Evolutionary conservation across 2,888 invertebrate species (phyloP), one percentile per base, ranked within the genome.

Genomic region (Drosophila fungiperda): DNA sequence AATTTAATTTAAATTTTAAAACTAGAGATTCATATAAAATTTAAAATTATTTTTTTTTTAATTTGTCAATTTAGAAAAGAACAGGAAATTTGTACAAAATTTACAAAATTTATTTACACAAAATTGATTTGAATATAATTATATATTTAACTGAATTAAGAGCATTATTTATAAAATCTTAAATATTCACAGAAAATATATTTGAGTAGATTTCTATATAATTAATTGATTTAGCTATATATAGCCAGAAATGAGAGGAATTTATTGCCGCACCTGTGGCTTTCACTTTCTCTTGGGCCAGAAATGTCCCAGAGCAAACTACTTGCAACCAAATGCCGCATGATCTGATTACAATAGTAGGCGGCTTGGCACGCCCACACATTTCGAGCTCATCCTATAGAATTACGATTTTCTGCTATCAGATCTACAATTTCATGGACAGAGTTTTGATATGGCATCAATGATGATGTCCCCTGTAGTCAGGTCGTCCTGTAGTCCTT

Each of bases 341-440:
- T 17, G 48, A 57, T 72, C 87, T 75, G 82, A 90, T 79, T 69
- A 66, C 59, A 59, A 89, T 55, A 38, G 38, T 52, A 32, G 73
- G 32, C 32, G 15, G 15, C 23, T 8, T 7, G 23, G 9, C 60
- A 68, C 85, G 63, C 88, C 90, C 85, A 76, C 86, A 80, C 87
- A 89, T 67, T 68, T 32, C 42, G 36, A 38, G 45, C 45, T 38
- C n/a, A 3, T 26, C 36, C 42, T 29, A 68, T 68, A 58, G 55
- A 68, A 64, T 69, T 33, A 35, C 54, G 23, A 36, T 45, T 80
- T 87, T 81, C 83, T 76, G 83, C 55, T 90, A 84, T 84, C 89
- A 73, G 78, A 78, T 90, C 58, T 66, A 64, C 66, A 68, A 90
- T 88, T 90, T 87, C 90, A 85, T 80, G 88, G 80, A 74, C 68